Base-by-base conservation (phyloP, 2,888 invertebrate genomes). In the Lasioglossum morio region DNA sequence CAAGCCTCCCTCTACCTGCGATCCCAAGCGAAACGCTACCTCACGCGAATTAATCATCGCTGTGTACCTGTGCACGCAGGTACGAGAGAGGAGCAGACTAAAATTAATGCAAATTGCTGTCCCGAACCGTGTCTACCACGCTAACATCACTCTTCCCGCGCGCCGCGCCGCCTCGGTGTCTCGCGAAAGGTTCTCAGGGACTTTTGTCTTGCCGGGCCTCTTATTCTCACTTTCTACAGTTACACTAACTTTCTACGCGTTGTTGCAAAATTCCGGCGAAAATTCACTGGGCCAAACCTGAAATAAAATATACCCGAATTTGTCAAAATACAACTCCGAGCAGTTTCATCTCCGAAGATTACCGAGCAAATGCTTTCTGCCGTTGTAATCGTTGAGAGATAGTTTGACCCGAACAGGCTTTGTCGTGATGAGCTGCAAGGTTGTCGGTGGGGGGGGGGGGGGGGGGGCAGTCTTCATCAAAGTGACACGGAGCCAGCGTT, bases 91-190 rank as follows among this genome's bases (percentile, higher is more conserved):
- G 66, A 79, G 66, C 74, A 12, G 66, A 34, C n/a, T 46, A 72
- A 72, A 79, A 79, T 79, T 79, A 79, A 79, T 74, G 79, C 79
- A 79, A 79, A 79, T 79, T 79, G 66, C 46, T 40, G 66, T 73
- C 75, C 66, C 37, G 48, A 48, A 79, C 46, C 74, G 74, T 48
- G 74, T 74, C 74, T 19, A 37, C 43, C 37, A 48, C 69, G 74
- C 27, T 27, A 79, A 43, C 60, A 66, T 63, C 46, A 27, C 63
- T 40, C 63, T 30, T 66, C 30, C 43, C 16, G 16, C 43, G 27
- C 27, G 60, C 14, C 43, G 46, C 46, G 16, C 46, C 46, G 27
- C 4, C 16, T 4, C 30, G 34, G 37, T 34, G 19, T 34, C 66
- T 27, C n/a, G 30, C 72, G 16, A 37, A 73, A 73, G 48, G 48